Evolutionary conservation across 1,140 invertebrate species (phyloP), one percentile per base, ranked within the genome.

Genomic region (Ceratina calcarata): DNA sequence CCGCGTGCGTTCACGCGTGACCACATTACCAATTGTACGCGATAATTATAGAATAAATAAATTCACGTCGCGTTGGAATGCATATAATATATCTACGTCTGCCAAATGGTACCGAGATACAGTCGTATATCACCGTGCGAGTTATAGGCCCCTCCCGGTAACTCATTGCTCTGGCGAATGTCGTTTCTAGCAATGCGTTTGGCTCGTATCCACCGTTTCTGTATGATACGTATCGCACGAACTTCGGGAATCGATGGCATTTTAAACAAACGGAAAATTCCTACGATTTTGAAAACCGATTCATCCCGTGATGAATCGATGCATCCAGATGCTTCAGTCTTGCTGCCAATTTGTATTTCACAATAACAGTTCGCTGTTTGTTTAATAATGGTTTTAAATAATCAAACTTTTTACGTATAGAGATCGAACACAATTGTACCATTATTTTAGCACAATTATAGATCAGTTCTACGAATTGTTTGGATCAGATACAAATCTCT

Each of bases 1-100:
- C 66, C 66, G 65, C 65, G 70, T 61, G 68, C 83, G 67, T 83
- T 87, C 84, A 81, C 77, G 74, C 83, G 82, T 81, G 80, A 82
- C 74, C 87, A 85, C 88, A 92, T 92, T 92, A 90, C 90, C 91
- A 89, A 93, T 92, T 91, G 91, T 90, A 89, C 88, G 90, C 90
- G 90, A 92, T 93, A 93, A 93, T 93, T 93, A 93, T 93, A 93
- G 92, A 93, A 93, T 93, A 92, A 93, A 93, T 93, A 93, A 93
- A 93, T 93, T 92, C 81, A 92, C 89, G 91, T 92, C 91, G 86
- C 67, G 85, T 86, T 86, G 90, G 92, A 91, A 93, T 92, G 92
- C 89, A 90, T 88, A 90, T 91, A 92, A 93, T 93, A 93, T 93
- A 93, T 93, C 92, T 91, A 91, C 91, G 92, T 93, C 92, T 93